Evolutionary conservation across 2,888 invertebrate species (phyloP), one percentile per base, ranked within the genome.

Genomic region (Caradrina clavipalpis): DNA sequence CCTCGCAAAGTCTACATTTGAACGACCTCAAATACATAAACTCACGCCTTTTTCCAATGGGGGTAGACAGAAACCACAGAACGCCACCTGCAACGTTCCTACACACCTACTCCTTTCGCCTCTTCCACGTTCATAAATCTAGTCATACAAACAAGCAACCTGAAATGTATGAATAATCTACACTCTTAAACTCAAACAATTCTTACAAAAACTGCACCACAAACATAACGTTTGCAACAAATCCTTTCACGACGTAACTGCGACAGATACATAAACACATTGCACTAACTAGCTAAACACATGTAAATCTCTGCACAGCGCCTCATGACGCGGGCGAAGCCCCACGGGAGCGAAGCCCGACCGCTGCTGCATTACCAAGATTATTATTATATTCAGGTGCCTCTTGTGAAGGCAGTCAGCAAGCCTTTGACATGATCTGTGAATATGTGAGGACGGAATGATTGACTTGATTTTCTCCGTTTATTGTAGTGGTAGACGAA

Each of bases 251-350:
- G 58, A 35, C 11, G 58, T 39, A 58, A 54, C 26, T 39, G 21
- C 21, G 15, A 50, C 22, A 8, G 26, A 42, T 49, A 80, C 35
- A 31, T 51, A 80, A 63, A 77, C 49, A 60, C 59, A 53, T 42
- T 76, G 72, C 31, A 51, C 42, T 80, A 76, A 69, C 56, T 54
- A 72, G 42, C 57, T 64, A 63, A 78, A 78, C 74, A 78, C 57
- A 68, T 72, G 83, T 80, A 82, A 78, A 74, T 82, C 81, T 69
- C 63, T 59, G 47, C 45, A 58, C 66, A 61, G 51, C 56, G 73
- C 50, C 31, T 42, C 53, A 19, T 79, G 71, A 82, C 86, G 82
- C 55, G 7, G 57, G 59, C 7, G 84, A 84, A 84, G 80, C 86
- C 84, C 55, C 59, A 31, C 57, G 42, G 22, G 58, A 60, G 61